These are phyloP conservation scores for Synergus japonicus DNA, from an alignment of 2,888 invertebrate genomes.

Conservation along the genomic window DNA sequence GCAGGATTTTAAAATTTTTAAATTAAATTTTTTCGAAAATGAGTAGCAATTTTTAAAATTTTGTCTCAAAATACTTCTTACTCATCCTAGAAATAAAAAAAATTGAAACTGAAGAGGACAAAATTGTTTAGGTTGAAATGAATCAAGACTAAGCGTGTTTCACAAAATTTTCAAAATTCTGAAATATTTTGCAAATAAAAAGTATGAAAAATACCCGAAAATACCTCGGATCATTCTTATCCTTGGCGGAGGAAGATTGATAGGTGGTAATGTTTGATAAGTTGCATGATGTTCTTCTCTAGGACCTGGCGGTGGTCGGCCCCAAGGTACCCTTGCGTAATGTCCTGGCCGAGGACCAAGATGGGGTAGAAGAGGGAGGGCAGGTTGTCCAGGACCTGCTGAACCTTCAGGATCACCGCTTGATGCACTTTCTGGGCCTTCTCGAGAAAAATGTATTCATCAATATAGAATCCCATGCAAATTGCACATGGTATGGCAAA, in stretches of 20 bases:
- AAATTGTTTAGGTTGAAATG: too few relatives aligned
- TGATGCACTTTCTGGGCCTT: constrained; percentile 67
- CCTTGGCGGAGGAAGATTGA: constrained; percentile 73
- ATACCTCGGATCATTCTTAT: constrained; percentile 64
- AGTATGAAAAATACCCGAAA: constrained; percentile 54
- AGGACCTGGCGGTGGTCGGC: constrained; percentile 68
- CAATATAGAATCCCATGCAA: neutral
- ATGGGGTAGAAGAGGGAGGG: constrained; percentile 48
- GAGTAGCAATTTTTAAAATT: too few relatives aligned
- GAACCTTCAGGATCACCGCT: constrained; percentile 63
- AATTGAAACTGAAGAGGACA: too few relatives aligned
- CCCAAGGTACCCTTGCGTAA: constrained; percentile 68
- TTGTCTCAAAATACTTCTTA: too few relatives aligned
- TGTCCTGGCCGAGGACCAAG: constrained; percentile 68
- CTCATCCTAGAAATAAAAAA: too few relatives aligned
- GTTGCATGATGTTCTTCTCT: constrained; percentile 65
- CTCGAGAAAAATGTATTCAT: constrained; percentile 2
- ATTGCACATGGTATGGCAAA: too few relatives aligned
- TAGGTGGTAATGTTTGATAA: constrained; percentile 64
- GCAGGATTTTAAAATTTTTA: too few relatives aligned
- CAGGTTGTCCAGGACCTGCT: constrained; percentile 55
- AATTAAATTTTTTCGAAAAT: too few relatives aligned
- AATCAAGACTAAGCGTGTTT: too few relatives aligned
- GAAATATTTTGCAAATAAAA: too few relatives aligned
- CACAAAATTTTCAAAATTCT: too few relatives aligned